Percentiles rank a stretch among this genome's conserved stretches.
Evolutionary conservation across 2,113 vertebrate species (phyloP).

Genomic region (Megaceryle torquata): DNA sequence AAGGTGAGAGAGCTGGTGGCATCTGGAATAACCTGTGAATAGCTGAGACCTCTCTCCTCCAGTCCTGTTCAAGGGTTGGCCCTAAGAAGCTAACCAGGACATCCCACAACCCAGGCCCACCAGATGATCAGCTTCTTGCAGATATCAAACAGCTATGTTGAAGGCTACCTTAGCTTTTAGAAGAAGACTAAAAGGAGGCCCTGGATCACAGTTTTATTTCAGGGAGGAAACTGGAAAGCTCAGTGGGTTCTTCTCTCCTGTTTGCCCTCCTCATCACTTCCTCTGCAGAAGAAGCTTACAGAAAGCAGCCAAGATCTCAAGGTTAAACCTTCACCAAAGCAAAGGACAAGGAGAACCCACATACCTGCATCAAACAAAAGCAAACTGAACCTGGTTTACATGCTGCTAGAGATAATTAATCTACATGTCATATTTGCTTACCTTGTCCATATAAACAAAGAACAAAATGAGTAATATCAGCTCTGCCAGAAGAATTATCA

Average conservation of each 20-base stretch:
- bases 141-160: neutral
- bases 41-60: neutral
- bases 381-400: neutral
- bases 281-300: neutral
- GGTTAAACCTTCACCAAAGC: neutral
- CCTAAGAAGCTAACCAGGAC: neutral
- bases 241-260: neutral
- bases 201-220: neutral
- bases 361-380: neutral
- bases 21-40: neutral
- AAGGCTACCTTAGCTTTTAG: neutral
- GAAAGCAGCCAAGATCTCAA: neutral
- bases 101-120: neutral
- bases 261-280: neutral
- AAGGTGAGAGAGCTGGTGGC: neutral
- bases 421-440: conserved; percentile 63
- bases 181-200: neutral
- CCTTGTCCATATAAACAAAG: conserved; percentile 98
- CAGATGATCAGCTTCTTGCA: neutral
- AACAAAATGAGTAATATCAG: conserved; percentile 94
- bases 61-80: neutral
- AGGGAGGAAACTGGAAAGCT: neutral
- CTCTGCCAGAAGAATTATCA: conserved; percentile 93
- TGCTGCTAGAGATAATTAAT: neutral
- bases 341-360: neutral